Percentiles rank a stretch among this genome's conserved stretches.
Evolutionary conservation across 2,888 invertebrate genomes (phyloP).

Genomic region (Oligia latruncula): DNA sequence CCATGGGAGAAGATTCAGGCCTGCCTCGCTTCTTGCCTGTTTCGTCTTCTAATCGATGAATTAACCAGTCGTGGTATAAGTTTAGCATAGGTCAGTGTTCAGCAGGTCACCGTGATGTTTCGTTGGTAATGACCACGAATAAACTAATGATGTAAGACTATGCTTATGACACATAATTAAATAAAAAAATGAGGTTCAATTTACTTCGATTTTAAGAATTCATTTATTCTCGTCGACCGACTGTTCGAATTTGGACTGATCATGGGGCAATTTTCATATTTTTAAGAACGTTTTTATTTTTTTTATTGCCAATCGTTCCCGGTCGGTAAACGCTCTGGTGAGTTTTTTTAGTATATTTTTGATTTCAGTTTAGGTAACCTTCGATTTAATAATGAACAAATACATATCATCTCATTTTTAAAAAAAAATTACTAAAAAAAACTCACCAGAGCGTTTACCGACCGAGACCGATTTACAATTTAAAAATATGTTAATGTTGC

Average conservation of each 20-base stretch:
- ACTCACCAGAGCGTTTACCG: not conserved
- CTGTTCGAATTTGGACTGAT: not conserved
- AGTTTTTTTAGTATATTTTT: no score
- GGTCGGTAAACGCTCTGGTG: no score
- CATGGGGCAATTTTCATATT: no score
- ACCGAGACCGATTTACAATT: no score
- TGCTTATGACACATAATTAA: not conserved
- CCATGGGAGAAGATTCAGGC: not conserved
- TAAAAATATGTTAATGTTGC: slow-evolving; percentile 31
- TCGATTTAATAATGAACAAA: slow-evolving; percentile 24
- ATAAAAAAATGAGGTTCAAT: not conserved
- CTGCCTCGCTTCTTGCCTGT: not conserved
- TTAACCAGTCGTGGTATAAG: no score
- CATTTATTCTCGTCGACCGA: not conserved
- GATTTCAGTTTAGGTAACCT: slow-evolving; percentile 6
- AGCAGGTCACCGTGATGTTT: no score
- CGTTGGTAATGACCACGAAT: not conserved
- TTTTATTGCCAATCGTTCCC: no score
- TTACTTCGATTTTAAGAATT: not conserved
- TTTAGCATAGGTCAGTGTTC: not conserved
- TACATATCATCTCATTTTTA: not conserved
- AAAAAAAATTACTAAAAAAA: not conserved
- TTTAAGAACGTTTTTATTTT: no score
- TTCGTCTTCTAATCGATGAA: not conserved
- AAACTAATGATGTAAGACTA: not conserved